Conservation (phyloP, 2,113 vertebrate species). For the Deroptyus accipitrinus region DNA sequence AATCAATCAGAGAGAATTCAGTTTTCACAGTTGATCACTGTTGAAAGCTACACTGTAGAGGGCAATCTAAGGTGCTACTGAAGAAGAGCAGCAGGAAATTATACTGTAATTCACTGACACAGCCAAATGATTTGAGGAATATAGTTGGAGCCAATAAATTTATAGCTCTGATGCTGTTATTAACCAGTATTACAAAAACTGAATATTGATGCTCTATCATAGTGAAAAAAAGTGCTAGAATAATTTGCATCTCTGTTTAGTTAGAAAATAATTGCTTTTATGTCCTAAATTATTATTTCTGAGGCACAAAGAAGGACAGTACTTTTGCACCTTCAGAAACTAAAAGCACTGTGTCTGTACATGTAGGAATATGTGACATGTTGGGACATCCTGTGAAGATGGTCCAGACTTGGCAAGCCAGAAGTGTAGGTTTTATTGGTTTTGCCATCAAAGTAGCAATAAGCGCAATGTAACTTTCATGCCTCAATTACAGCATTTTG, state of each 20-base stretch:
- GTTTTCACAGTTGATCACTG: neutral
- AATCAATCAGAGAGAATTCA: neutral
- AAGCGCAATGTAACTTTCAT: neutral
- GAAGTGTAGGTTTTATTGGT: neutral
- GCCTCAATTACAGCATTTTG: neutral
- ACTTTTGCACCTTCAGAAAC: neutral
- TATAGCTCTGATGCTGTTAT: neutral
- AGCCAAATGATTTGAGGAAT: neutral
- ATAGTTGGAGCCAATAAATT: neutral
- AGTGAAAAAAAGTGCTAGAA: neutral
- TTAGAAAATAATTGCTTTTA: neutral
- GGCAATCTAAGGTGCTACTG: neutral
- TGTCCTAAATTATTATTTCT: neutral
- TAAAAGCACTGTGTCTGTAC: neutral
- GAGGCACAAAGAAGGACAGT: neutral
- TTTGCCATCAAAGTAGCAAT: neutral
- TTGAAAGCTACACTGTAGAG: neutral
- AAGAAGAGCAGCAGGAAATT: neutral
- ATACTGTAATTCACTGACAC: neutral
- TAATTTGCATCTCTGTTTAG: neutral
- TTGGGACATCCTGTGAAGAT: neutral
- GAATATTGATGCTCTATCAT: neutral
- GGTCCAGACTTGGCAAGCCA: neutral
- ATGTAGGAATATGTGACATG: neutral
- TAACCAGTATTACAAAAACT: neutral